phyloP scores from a whole-genome alignment of 2,888 invertebrate genomes.

The Baronia brevicornis region DNA sequence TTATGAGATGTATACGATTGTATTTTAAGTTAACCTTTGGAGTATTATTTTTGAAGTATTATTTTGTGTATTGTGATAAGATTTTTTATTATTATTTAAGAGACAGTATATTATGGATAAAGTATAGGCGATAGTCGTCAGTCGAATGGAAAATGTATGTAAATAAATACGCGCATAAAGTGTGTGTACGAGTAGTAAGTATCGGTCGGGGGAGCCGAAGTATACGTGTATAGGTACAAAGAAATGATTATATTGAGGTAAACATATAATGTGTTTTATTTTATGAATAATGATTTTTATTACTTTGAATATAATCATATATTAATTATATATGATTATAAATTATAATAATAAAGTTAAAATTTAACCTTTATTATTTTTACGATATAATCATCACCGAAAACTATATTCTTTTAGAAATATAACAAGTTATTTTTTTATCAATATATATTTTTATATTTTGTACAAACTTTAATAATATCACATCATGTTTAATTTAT shows the following conservation, averaged over 20 bases:
- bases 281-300: neutral
- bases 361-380: neutral
- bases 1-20: constrained; percentile 60
- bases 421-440: too few species aligned
- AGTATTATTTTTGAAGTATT: constrained; percentile 72
- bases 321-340: too few species aligned
- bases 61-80: constrained; percentile 69
- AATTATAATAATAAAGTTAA: too few species aligned
- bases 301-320: neutral
- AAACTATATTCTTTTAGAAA: too few species aligned
- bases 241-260: constrained; percentile 71
- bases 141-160: too few species aligned
- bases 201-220: constrained; percentile 49
- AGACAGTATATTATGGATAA: constrained; percentile 56
- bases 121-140: constrained; percentile 55
- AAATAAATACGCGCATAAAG: too few species aligned
- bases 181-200: constrained; percentile 62
- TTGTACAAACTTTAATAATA: too few species aligned
- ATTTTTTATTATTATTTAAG: constrained; percentile 65
- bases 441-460: too few species aligned
- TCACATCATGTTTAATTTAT: too few species aligned
- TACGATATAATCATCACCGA: neutral
- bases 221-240: constrained; percentile 69
- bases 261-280: constrained; percentile 40
- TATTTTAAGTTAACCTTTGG: constrained; percentile 54